Evolutionary conservation across 2,888 invertebrate species (phyloP), one percentile per base, ranked within the genome.

Genomic region (Aquatica leii): DNA sequence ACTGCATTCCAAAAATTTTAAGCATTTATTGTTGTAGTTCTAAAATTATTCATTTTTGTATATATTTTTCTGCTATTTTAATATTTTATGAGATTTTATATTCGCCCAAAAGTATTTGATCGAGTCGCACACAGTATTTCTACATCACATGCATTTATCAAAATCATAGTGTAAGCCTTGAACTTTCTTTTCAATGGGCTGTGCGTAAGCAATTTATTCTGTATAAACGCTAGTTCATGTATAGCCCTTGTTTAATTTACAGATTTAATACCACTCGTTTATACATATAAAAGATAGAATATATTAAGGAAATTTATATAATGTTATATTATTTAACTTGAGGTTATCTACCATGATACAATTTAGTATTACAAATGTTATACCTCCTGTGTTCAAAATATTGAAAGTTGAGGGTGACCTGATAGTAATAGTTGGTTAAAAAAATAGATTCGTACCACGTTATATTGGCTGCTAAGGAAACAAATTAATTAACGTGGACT

Each of bases 1-100:
- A 69, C 69, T 69, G 69, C 69, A 69, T 69, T 69, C 69, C 69
- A 68, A 69, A 65, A 61, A 59, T 53, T 59, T 34, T 54, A 18
- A 54, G 65, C 62, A 65, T 65, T 65, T 65, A 65, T 55, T 62
- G 58, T 65, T 53, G 40, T 17, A 54, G 51, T 52, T 62, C 56
- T 56, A 24, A 34, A 24, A 49, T 20, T 56, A 43, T 40, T 41
- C 41, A 58, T 49, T 63, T 56, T 51, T 54, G 51, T 59, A 54
- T 59, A 59, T 54, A 59, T 59, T 59, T 62, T 37, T 37, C 12
- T 50, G 31, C 31, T 34, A 50, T 43, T 43, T 43, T 8, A 43
- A 43, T 5, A 46, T 11, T 46, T 11, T 46, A 46, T 9, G 46
- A 46, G 18, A 43, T 43, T 14, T 18, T 18, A 46, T 15, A 20